Evolutionary conservation across 1,140 invertebrate genomes (phyloP), one percentile per base, ranked within the genome.

Genomic region (Atopsyche davidsoni): DNA sequence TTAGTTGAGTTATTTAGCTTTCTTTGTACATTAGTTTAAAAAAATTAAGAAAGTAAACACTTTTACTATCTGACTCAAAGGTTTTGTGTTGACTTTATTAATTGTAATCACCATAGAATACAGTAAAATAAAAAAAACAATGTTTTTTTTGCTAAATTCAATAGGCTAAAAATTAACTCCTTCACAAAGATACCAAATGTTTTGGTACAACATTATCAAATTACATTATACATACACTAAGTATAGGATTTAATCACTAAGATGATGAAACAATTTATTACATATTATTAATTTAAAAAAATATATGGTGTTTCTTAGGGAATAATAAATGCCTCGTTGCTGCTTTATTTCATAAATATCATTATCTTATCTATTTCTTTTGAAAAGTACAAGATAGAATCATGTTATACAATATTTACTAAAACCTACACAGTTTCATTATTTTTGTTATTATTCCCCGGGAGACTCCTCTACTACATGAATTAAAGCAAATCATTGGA

Each of bases 301-400:
- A 4, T 14, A 17, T 34, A 14, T 13, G 32, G 32, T 14, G 17
- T 13, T 34, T 34, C 32, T 34, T 34, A 34, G 17, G n/a, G 32
- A 13, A 13, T 34, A 6, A 34, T 34, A 14, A 34, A 34, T 14
- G 17, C n/a, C n/a, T n/a, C n/a, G n/a, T n/a, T n/a, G n/a, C n/a
- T n/a, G n/a, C n/a, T n/a, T n/a, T n/a, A n/a, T n/a, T n/a, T n/a
- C 9, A 34, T 34, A 34, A 34, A 34, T 34, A 34, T 34, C 17
- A 34, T 34, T 34, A 13, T 13, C 32, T 34, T 34, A 14, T 14
- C 32, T 14, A 34, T 4, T 14, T 7, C 4, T 17, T 34, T 32
- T 3, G 14, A 34, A 14, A 34, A 34, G 17, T 34, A 34, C 17
- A 17, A 17, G 17, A 13, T 13, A 34, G 14, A 34, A 34, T 14